Evolutionary conservation across 2,888 invertebrate genomes (phyloP).

Genomic region (Dasysyrphus albostriatus): DNA sequence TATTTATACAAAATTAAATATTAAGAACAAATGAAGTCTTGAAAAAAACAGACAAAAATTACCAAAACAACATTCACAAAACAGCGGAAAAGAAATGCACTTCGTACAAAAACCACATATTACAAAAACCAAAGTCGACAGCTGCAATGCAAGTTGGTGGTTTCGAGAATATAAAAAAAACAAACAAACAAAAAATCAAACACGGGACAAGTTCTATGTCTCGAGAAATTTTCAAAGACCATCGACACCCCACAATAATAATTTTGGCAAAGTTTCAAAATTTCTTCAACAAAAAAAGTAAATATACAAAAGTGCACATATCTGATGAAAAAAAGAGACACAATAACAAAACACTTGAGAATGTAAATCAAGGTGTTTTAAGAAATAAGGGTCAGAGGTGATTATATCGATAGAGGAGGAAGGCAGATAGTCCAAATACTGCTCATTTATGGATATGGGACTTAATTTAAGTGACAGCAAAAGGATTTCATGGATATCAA

Average conservation of each 20-base stretch:
- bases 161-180: conserved; percentile 13
- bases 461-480: conserved; percentile 23
- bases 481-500: conserved; percentile 16
- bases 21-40: conserved; percentile 34
- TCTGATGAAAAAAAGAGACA: background rate
- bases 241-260: conserved; percentile 56
- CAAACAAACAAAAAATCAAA: conserved; percentile 17
- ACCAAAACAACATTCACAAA: conserved; percentile 40
- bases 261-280: conserved; percentile 59
- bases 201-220: conserved; percentile 31
- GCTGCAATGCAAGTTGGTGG: conserved; percentile 22
- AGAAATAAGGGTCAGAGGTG: conserved; percentile 49
- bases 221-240: conserved; percentile 27
- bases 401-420: conserved; percentile 24
- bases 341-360: conserved; percentile 44
- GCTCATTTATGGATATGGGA: conserved; percentile 20
- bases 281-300: conserved; percentile 25
- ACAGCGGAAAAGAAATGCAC: conserved; percentile 53
- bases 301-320: conserved; percentile 42
- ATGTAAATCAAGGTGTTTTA: conserved; percentile 56
- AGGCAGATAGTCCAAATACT: background rate
- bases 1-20: conserved; percentile 53
- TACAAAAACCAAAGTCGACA: conserved; percentile 33
- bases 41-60: conserved; percentile 29
- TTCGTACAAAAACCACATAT: conserved; percentile 35